phyloP scores from a whole-genome alignment of 2,113 vertebrate genomes.

The Cyprinodon variegatus region DNA sequence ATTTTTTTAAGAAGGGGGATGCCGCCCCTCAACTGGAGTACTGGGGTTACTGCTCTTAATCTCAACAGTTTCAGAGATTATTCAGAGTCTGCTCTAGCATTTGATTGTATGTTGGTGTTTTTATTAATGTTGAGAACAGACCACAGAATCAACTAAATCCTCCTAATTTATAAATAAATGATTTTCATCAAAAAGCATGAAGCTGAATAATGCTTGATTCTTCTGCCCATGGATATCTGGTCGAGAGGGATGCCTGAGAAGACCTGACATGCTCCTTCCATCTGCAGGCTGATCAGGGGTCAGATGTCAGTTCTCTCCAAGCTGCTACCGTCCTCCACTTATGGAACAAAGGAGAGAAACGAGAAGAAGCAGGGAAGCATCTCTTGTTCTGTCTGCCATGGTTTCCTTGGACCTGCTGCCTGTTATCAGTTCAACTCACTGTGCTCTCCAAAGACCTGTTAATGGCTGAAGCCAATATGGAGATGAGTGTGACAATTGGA shows the following conservation, averaged over 20 bases:
- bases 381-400: constrained; percentile 32
- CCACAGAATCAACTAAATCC: no score
- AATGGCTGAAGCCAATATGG: constrained; percentile 67
- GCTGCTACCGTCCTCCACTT: constrained; percentile 27
- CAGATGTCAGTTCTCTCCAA: constrained; percentile 14
- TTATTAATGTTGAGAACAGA: no score
- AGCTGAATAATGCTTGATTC: constrained; percentile 19
- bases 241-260: not conserved
- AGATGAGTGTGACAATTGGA: constrained; percentile 66
- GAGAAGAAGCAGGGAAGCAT: constrained; percentile 7
- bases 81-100: no score
- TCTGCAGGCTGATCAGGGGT: constrained; percentile 34
- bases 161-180: no score
- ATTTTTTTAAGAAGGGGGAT: no score
- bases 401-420: constrained; percentile 28
- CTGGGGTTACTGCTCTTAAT: no score
- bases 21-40: no score
- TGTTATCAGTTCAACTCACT: constrained; percentile 43
- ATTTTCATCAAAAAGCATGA: no score
- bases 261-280: constrained; percentile 22
- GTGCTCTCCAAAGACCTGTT: constrained; percentile 67
- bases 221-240: constrained; percentile 53
- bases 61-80: no score
- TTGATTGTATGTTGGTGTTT: no score
- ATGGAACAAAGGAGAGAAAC: constrained; percentile 1